Evolutionary conservation across 1,140 invertebrate genomes (phyloP).

Genomic region (Sitophilus oryzae): DNA sequence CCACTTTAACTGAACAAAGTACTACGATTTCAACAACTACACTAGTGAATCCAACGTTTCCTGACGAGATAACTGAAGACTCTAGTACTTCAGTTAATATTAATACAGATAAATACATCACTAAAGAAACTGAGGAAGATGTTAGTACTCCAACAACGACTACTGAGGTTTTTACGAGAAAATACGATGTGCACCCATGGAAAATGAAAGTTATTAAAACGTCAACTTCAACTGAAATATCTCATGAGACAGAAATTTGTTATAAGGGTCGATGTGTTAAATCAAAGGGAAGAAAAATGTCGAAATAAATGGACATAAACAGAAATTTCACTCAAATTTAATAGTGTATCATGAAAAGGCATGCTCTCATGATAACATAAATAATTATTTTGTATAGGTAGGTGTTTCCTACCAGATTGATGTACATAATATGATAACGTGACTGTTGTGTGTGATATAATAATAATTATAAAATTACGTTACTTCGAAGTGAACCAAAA

Average conservation of each 20-base stretch:
- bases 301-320: neutral
- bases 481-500: neutral
- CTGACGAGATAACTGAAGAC: conserved; percentile 32
- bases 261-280: conserved; percentile 77
- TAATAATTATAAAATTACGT: neutral
- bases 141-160: neutral
- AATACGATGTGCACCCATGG: conserved; percentile 46
- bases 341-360: no score
- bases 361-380: neutral
- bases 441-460: neutral
- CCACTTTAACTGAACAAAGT: neutral
- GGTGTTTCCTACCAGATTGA: neutral
- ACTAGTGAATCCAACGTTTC: conserved; percentile 20
- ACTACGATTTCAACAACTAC: conserved; percentile 19
- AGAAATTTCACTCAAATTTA: neutral
- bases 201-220: conserved; percentile 54
- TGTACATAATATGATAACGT: neutral
- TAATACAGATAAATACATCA: conserved; percentile 33
- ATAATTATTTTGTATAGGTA: neutral
- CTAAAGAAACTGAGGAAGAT: conserved; percentile 30
- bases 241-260: conserved; percentile 80
- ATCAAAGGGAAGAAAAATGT: conserved; percentile 47
- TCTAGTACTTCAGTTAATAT: conserved; percentile 21
- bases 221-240: conserved; percentile 67
- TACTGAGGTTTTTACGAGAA: conserved; percentile 1